Conservation (phyloP, 2,888 invertebrate species). For the Tetranychus piercei region DNA sequence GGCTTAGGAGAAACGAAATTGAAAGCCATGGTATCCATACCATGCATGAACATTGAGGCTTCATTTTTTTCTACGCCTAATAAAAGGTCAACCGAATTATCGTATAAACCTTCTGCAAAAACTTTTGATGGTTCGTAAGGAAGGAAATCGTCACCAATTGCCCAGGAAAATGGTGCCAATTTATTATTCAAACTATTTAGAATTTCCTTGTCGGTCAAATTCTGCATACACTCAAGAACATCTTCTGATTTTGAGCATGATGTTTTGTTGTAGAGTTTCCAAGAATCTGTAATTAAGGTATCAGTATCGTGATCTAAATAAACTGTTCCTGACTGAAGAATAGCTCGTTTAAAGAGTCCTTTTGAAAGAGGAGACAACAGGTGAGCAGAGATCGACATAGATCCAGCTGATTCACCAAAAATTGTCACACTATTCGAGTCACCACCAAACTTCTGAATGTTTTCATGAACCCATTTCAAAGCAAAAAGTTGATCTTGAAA, state of each 20-base stretch:
- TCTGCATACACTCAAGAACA: neutral
- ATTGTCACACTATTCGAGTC: conserved; percentile 57
- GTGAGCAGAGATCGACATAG: conserved; percentile 48
- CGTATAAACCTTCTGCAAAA: neutral
- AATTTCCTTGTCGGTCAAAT: neutral
- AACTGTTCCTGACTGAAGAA: conserved; percentile 35
- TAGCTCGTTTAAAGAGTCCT: conserved; percentile 34
- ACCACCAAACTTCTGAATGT: conserved; percentile 59
- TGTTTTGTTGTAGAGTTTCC: neutral
- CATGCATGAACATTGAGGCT: neutral
- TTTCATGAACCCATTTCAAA: conserved; percentile 41
- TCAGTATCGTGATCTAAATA: neutral
- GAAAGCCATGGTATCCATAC: neutral
- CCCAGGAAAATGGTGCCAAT: neutral
- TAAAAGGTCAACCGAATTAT: neutral
- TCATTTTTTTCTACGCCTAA: neutral
- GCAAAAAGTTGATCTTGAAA: conserved; percentile 37
- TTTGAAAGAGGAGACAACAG: conserved; percentile 35
- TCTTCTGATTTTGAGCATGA: neutral
- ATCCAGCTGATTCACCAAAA: conserved; percentile 62
- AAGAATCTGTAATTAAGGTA: neutral
- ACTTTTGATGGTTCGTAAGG: neutral
- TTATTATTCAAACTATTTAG: neutral
- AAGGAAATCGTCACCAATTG: neutral
- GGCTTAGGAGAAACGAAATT: neutral